Percentiles rank a stretch among this genome's conserved stretches.
Conservation (phyloP, 2,797 vertebrate species). For the Etheostoma perlongum region DNA sequence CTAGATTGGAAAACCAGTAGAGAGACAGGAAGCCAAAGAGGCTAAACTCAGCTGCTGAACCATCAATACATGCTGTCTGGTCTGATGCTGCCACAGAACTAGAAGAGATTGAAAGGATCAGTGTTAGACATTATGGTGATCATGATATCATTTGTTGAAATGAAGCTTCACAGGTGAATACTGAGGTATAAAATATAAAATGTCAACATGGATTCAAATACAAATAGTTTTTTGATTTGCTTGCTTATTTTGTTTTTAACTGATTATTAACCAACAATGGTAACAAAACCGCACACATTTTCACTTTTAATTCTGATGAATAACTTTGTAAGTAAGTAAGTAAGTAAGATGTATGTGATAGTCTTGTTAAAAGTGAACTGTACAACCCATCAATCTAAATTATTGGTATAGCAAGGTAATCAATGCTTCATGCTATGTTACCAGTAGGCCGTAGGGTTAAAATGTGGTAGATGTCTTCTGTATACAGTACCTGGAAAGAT, state of each 20-base stretch:
- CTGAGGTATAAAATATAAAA: background rate
- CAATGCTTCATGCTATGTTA: too few relatives aligned
- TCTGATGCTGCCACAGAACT: background rate
- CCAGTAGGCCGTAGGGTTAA: too few relatives aligned
- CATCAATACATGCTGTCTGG: constrained; percentile 6
- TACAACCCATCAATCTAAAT: too few relatives aligned
- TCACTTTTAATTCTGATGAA: background rate
- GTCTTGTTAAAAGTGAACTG: background rate
- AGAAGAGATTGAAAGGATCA: background rate
- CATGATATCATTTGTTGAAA: background rate
- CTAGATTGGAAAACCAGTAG: constrained; percentile 40
- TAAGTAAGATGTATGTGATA: background rate
- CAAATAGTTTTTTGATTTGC: background rate
- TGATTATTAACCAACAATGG: background rate
- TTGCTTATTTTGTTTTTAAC: background rate
- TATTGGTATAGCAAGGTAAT: too few relatives aligned
- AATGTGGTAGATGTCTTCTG: too few relatives aligned
- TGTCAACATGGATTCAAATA: background rate
- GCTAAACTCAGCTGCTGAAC: constrained; percentile 7
- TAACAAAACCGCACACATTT: background rate
- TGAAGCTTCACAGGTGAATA: background rate
- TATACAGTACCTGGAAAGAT: too few relatives aligned
- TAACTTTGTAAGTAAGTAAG: background rate
- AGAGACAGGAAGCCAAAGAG: constrained; percentile 13
- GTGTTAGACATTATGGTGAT: background rate